Percentiles rank a stretch among this genome's conserved stretches.
Evolutionary conservation across 2,113 vertebrate species (phyloP).

Genomic region (Plecturocebus donacophilus): DNA sequence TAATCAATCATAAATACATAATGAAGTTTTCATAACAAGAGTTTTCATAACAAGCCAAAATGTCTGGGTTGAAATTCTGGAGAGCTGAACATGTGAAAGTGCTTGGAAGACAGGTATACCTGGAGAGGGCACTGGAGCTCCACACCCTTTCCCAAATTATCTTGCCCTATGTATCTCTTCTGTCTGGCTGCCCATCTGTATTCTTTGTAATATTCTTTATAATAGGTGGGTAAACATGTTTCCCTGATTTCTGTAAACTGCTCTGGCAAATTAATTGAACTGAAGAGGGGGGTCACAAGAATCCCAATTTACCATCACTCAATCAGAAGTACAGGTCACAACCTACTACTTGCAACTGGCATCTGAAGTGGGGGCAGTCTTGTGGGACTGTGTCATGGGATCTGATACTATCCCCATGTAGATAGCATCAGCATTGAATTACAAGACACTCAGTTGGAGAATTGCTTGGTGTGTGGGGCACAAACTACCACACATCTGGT

Average conservation of each 20-base stretch:
- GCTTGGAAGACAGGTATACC: not conserved
- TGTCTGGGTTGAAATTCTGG: not conserved
- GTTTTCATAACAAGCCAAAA: not conserved
- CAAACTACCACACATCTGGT: no score
- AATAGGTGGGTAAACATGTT: not conserved
- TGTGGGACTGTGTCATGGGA: not conserved
- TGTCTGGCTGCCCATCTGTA: not conserved
- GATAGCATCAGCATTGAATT: not conserved
- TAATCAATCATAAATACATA: not conserved
- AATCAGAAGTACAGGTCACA: not conserved
- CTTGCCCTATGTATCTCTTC: not conserved
- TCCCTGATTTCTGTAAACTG: not conserved
- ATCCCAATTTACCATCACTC: not conserved
- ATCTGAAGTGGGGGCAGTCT: not conserved
- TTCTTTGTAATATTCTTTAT: not conserved
- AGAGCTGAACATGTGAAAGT: not conserved
- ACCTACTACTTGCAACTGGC: not conserved
- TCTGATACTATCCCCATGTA: not conserved
- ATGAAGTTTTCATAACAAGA: not conserved
- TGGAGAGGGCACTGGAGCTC: not conserved
- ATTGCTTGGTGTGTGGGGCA: not conserved
- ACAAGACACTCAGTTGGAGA: not conserved
- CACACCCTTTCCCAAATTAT: not conserved
- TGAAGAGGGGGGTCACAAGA: not conserved
- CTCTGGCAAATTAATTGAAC: not conserved